Conservation (phyloP, 1,140 invertebrate species). For the Muscidifurax raptorellus region DNA sequence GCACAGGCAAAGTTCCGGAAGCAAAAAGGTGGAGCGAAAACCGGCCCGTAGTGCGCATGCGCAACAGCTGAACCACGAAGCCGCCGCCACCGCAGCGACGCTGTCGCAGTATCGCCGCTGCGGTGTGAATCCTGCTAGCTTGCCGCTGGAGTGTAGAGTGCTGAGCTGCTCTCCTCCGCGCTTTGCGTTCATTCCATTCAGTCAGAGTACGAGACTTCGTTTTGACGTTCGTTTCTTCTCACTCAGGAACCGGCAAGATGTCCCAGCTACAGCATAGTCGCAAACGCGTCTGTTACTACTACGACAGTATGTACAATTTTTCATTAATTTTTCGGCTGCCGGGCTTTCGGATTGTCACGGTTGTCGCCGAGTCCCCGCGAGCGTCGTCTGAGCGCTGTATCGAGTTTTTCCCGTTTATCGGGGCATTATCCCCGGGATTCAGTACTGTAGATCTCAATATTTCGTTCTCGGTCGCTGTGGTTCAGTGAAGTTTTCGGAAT, state of each 20-base stretch:
- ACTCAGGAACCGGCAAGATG: slow-evolving; percentile 71
- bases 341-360: neutral
- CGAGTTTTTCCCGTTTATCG: neutral
- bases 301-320: slow-evolving; percentile 92
- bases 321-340: neutral
- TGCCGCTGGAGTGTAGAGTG: neutral
- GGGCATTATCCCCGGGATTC: neutral
- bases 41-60: slow-evolving; percentile 44
- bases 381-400: slow-evolving; percentile 17
- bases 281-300: slow-evolving; percentile 98
- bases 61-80: slow-evolving; percentile 52
- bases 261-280: slow-evolving; percentile 88
- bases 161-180: slow-evolving; percentile 64
- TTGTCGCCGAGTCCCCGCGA: neutral
- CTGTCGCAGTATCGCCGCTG: too few species aligned
- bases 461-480: too few species aligned
- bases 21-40: slow-evolving; percentile 6
- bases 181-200: slow-evolving; percentile 61
- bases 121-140: neutral
- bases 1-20: neutral
- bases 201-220: too few species aligned
- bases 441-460: neutral
- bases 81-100: slow-evolving; percentile 28
- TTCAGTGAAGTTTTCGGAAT: neutral
- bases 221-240: neutral